Conservation (phyloP, 1,140 invertebrate species). For the Tigriopus japonicus region DNA sequence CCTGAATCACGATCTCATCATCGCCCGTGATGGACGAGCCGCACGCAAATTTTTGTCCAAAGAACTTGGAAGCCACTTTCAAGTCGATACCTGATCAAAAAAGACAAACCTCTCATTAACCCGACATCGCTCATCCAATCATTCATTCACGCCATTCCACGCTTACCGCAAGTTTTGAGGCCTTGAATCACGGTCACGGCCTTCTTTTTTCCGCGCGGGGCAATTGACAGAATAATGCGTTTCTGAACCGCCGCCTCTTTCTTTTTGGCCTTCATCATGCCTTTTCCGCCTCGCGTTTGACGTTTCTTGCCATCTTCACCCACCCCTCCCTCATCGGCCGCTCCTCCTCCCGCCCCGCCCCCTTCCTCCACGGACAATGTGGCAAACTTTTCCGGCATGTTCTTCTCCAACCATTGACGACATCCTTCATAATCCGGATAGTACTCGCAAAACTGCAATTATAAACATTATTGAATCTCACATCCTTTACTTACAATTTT, state of each 20-base stretch:
- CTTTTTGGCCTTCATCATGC: constrained; percentile 67
- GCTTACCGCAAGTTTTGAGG: constrained; percentile 54
- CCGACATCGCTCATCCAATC: background rate
- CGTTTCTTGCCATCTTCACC: constrained; percentile 79
- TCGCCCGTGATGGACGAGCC: constrained; percentile 94
- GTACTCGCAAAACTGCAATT: constrained; percentile 81
- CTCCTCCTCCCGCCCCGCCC: constrained; percentile 50
- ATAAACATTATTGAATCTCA: constrained; percentile 17
- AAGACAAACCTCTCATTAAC: background rate
- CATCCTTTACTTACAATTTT: no score
- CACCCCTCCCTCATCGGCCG: constrained; percentile 41
- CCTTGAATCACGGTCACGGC: constrained; percentile 62
- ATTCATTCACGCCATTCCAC: background rate
- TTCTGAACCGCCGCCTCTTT: constrained; percentile 54
- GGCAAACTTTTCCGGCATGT: constrained; percentile 80
- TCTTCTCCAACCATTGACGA: constrained; percentile 84
- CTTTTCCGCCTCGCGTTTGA: constrained; percentile 74
- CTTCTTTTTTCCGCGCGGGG: constrained; percentile 94
- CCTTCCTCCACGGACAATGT: constrained; percentile 41
- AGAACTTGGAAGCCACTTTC: constrained; percentile 94
- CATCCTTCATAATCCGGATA: constrained; percentile 95
- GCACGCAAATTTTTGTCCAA: constrained; percentile 93
- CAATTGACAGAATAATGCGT: constrained; percentile 58
- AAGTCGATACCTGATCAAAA: constrained; percentile 68
- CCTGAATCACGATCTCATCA: constrained; percentile 98